Evolutionary conservation across 1,140 invertebrate species (phyloP).

Genomic region (Pararge aegeria): DNA sequence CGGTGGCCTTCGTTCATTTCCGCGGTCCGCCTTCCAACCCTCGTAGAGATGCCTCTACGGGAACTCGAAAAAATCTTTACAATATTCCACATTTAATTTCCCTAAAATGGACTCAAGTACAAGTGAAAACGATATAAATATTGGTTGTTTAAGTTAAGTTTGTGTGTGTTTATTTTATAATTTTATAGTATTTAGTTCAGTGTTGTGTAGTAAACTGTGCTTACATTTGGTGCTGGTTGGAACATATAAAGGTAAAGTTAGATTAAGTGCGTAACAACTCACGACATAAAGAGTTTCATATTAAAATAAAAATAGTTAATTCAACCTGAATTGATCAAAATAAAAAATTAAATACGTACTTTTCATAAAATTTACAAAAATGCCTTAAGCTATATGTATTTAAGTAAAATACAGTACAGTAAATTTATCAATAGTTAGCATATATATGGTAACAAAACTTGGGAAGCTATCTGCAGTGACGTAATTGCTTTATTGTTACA

Average conservation of each 20-base stretch:
- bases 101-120: slow-evolving; percentile 37
- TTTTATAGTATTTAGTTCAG: slow-evolving; percentile 27
- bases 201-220: slow-evolving; percentile 61
- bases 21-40: slow-evolving; percentile 67
- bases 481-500: slow-evolving; percentile 40
- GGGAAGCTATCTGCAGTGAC: not conserved
- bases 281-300: not conserved
- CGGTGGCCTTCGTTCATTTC: slow-evolving; percentile 63
- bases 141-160: slow-evolving; percentile 24
- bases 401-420: too few relatives aligned
- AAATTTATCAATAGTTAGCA: too few relatives aligned
- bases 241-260: slow-evolving; percentile 20
- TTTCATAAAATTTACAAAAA: too few relatives aligned
- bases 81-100: slow-evolving; percentile 46
- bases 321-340: too few relatives aligned
- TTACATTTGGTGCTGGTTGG: slow-evolving; percentile 20
- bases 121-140: slow-evolving; percentile 41
- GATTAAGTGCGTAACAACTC: not conserved
- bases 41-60: slow-evolving; percentile 62
- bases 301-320: too few relatives aligned
- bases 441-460: not conserved
- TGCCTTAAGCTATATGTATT: too few relatives aligned
- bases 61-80: slow-evolving; percentile 67
- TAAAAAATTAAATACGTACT: too few relatives aligned
- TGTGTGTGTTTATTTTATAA: slow-evolving; percentile 19